Conservation (phyloP, 2,113 vertebrate genomes). For the Chloropsis hardwickii region DNA sequence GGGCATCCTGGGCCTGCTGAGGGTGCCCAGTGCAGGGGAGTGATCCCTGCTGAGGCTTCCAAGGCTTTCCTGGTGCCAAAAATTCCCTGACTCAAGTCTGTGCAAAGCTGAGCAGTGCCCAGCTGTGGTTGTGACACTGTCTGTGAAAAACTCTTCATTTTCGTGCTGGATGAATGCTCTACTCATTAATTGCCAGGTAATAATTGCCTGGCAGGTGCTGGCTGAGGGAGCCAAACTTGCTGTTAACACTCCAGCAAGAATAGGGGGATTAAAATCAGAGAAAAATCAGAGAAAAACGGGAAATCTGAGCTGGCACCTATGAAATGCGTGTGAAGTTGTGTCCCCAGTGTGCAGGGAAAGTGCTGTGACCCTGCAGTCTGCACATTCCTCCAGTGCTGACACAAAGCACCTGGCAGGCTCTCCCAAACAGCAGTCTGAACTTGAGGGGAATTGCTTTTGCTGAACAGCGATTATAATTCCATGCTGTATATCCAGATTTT, state of each 20-base stretch:
- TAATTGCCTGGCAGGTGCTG: neutral
- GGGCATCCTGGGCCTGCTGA: neutral
- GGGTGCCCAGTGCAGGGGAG: neutral
- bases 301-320: neutral
- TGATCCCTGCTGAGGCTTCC: neutral
- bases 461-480: constrained; percentile 74
- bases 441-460: constrained; percentile 38
- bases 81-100: neutral
- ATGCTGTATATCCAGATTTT: constrained; percentile 73
- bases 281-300: neutral
- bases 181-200: neutral
- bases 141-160: neutral
- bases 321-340: neutral
- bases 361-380: neutral
- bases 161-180: neutral
- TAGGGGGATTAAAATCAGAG: neutral
- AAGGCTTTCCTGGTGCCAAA: neutral
- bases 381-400: neutral
- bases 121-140: neutral
- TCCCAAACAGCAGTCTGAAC: neutral
- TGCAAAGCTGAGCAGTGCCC: neutral
- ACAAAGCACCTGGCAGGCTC: constrained; percentile 36
- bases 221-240: neutral
- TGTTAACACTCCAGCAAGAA: neutral
- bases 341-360: neutral